These are phyloP conservation scores for Dolomedes plantarius DNA, from an alignment of 2,888 invertebrate species.

Conservation along the genomic window DNA sequence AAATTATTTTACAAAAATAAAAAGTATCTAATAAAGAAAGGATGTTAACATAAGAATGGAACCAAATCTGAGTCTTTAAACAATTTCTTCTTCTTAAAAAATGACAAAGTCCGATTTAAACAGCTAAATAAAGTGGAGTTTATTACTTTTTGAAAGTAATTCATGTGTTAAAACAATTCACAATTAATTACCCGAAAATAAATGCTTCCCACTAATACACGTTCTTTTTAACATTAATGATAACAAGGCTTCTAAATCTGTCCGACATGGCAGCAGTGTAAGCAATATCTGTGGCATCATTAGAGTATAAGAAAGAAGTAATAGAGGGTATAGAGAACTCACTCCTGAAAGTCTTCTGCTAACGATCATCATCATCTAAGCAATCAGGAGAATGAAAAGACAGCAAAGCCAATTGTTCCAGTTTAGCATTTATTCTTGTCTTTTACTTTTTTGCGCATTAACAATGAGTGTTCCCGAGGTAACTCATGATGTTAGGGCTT, in stretches of 20 bases:
- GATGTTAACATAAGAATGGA: too few species aligned
- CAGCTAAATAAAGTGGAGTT: too few species aligned
- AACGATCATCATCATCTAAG: background rate
- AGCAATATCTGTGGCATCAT: constrained; percentile 7
- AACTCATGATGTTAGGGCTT: too few species aligned
- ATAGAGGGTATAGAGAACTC: background rate
- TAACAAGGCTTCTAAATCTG: constrained; percentile 42
- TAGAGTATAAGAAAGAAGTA: background rate
- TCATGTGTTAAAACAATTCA: too few species aligned
- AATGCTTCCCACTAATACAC: too few species aligned
- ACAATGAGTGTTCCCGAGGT: background rate
- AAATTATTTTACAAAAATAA: too few species aligned
- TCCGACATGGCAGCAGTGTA: constrained; percentile 31
- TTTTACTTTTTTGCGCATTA: background rate
- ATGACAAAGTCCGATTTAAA: too few species aligned
- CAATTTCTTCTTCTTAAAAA: too few species aligned
- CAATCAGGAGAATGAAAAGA: constrained; percentile 4
- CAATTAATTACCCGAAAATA: too few species aligned
- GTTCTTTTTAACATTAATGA: constrained; percentile 42
- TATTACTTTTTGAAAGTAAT: too few species aligned
- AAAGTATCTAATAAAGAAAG: too few species aligned
- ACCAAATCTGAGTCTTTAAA: too few species aligned
- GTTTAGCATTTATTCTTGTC: constrained; percentile 2
- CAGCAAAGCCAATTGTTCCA: constrained; percentile 11
- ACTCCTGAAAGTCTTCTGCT: background rate